These are phyloP conservation scores for Nephrocerus scutellatus DNA, from an alignment of 2,888 invertebrate species.

Conservation along the genomic window DNA sequence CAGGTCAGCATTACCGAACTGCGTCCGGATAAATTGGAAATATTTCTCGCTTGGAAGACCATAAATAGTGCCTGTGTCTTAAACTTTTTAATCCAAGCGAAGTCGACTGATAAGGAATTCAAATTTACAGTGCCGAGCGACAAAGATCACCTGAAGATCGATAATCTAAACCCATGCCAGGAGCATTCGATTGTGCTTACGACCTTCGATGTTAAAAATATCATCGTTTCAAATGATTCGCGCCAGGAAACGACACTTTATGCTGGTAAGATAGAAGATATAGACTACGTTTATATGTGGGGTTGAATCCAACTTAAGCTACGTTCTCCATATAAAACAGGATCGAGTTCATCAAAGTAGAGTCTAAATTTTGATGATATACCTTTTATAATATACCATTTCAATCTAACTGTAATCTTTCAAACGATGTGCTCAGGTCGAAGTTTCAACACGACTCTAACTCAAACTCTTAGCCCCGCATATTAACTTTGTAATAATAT, in stretches of 20 bases:
- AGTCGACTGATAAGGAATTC: conserved; percentile 18
- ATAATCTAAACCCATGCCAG: conserved; percentile 29
- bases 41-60: conserved; percentile 30
- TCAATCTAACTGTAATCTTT: too few species aligned
- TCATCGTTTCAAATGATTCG: conserved; percentile 22
- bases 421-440: too few species aligned
- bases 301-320: too few species aligned
- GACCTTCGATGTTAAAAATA: conserved; percentile 27
- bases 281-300: not conserved
- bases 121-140: conserved; percentile 24
- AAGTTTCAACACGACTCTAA: too few species aligned
- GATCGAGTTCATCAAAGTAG: not conserved
- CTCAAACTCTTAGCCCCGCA: too few species aligned
- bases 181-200: conserved; percentile 28
- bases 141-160: conserved; percentile 23
- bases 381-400: too few species aligned
- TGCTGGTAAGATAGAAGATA: conserved; percentile 18
- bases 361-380: too few species aligned
- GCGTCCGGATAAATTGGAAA: conserved; percentile 9
- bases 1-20: conserved; percentile 1
- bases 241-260: conserved; percentile 23
- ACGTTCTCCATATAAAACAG: conserved; percentile 10
- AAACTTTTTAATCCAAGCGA: conserved; percentile 27
- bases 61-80: conserved; percentile 32
- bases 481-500: too few species aligned